Conservation (phyloP, 1,140 invertebrate genomes). For the Mactra quadrangularis region DNA sequence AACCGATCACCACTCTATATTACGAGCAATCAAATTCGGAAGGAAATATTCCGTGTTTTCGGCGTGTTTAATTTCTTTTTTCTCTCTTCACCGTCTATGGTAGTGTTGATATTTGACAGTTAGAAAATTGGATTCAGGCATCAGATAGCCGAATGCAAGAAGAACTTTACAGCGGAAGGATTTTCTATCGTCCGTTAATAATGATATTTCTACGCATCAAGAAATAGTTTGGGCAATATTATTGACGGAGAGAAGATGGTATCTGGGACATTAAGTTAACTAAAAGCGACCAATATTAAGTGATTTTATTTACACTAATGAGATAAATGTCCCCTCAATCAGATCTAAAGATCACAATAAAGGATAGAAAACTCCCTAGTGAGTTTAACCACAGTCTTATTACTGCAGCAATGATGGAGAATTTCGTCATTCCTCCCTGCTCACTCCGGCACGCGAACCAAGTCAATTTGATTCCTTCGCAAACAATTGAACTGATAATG, state of each 20-base stretch:
- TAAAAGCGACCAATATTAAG: slow-evolving; percentile 49
- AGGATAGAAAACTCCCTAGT: slow-evolving; percentile 34
- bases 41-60: slow-evolving; percentile 42
- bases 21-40: slow-evolving; percentile 60
- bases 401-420: slow-evolving; percentile 16
- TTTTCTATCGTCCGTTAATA: slow-evolving; percentile 60
- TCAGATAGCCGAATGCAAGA: slow-evolving; percentile 34
- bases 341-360: slow-evolving; percentile 53
- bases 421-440: slow-evolving; percentile 24
- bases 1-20: slow-evolving; percentile 39
- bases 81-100: slow-evolving; percentile 6
- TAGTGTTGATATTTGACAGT: slow-evolving; percentile 56
- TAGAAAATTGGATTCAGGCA: slow-evolving; percentile 63
- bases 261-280: slow-evolving; percentile 50
- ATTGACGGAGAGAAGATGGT: slow-evolving; percentile 35
- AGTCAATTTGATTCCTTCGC: slow-evolving; percentile 43
- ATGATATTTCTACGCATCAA: slow-evolving; percentile 61
- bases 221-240: slow-evolving; percentile 24
- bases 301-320: slow-evolving; percentile 54
- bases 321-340: slow-evolving; percentile 50
- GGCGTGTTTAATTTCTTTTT: slow-evolving; percentile 55
- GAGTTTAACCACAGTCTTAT: slow-evolving; percentile 45
- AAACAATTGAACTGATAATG: slow-evolving; percentile 45
- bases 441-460: slow-evolving; percentile 50
- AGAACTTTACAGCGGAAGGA: slow-evolving; percentile 25